Evolutionary conservation across 2,113 vertebrate species (phyloP).

Genomic region (Eleginops maclovinus): DNA sequence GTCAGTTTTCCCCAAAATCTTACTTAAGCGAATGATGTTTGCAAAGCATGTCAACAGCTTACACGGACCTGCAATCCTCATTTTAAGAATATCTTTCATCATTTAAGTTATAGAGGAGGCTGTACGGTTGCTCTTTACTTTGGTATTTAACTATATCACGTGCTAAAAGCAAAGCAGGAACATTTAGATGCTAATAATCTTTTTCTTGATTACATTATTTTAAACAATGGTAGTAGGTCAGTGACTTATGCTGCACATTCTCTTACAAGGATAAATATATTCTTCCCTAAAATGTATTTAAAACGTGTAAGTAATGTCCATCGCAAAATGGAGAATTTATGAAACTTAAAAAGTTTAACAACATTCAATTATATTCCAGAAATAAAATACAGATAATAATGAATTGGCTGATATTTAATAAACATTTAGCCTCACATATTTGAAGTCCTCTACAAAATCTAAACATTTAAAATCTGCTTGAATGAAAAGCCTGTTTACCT

Average conservation of each 20-base stretch:
- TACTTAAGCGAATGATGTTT: too few species aligned
- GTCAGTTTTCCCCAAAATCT: not conserved
- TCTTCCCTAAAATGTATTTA: not conserved
- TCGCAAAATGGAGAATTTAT: not conserved
- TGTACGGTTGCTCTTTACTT: not conserved
- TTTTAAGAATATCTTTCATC: not conserved
- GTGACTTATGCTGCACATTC: not conserved
- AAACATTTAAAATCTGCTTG: not conserved
- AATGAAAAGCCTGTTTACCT: slow-evolving; percentile 67
- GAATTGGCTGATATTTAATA: not conserved
- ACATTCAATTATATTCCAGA: not conserved
- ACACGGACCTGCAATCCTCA: not conserved
- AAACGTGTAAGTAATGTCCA: not conserved
- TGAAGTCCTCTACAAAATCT: not conserved
- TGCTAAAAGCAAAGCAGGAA: not conserved
- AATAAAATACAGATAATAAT: not conserved
- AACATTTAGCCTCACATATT: not conserved
- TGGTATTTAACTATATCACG: not conserved
- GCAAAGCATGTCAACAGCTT: not conserved
- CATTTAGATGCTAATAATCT: not conserved
- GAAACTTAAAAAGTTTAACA: not conserved
- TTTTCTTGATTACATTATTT: not conserved
- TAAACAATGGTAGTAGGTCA: not conserved
- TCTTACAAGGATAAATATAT: not conserved
- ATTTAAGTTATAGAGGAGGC: not conserved